Percentiles rank a stretch among this genome's conserved stretches.
Conservation (phyloP, 2,888 invertebrate genomes). For the Crematogaster levior region DNA sequence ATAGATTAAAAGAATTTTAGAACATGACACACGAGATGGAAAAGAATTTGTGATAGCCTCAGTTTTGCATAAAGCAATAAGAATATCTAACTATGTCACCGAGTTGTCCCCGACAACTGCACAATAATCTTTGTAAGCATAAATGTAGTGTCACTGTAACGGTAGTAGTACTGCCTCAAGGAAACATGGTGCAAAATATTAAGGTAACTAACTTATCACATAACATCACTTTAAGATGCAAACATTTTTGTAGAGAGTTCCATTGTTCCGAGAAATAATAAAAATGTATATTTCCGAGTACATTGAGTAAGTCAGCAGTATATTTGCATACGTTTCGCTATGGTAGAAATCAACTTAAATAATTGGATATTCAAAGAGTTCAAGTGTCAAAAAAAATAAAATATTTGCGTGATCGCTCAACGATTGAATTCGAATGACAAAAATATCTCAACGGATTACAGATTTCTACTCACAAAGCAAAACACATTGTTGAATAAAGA, state of each 20-base stretch:
- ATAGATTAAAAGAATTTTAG: slow-evolving; percentile 11
- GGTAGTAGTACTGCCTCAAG: slow-evolving; percentile 61
- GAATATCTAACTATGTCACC: neutral
- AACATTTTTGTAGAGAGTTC: slow-evolving; percentile 41
- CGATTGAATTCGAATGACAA: slow-evolving; percentile 10
- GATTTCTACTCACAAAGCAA: slow-evolving; percentile 55
- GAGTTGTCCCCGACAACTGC: slow-evolving; percentile 18
- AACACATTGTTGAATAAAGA: slow-evolving; percentile 60
- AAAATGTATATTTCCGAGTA: slow-evolving; percentile 3
- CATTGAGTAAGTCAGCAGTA: neutral
- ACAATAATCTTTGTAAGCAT: slow-evolving; percentile 37
- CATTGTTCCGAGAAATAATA: neutral
- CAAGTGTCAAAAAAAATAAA: slow-evolving; percentile 9
- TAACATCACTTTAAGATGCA: slow-evolving; percentile 54
- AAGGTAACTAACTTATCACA: slow-evolving; percentile 45
- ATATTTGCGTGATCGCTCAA: slow-evolving; percentile 22
- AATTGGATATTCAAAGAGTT: slow-evolving; percentile 17
- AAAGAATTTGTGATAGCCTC: slow-evolving; percentile 9
- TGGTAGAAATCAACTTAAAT: slow-evolving; percentile 5
- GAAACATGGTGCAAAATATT: slow-evolving; percentile 53
- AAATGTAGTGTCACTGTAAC: slow-evolving; percentile 43
- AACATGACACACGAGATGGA: neutral
- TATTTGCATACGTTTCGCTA: slow-evolving; percentile 2
- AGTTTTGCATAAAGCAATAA: slow-evolving; percentile 27
- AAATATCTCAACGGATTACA: slow-evolving; percentile 36